Base-by-base conservation (phyloP, 2,113 vertebrate genomes). In the Dasyprocta punctata region DNA sequence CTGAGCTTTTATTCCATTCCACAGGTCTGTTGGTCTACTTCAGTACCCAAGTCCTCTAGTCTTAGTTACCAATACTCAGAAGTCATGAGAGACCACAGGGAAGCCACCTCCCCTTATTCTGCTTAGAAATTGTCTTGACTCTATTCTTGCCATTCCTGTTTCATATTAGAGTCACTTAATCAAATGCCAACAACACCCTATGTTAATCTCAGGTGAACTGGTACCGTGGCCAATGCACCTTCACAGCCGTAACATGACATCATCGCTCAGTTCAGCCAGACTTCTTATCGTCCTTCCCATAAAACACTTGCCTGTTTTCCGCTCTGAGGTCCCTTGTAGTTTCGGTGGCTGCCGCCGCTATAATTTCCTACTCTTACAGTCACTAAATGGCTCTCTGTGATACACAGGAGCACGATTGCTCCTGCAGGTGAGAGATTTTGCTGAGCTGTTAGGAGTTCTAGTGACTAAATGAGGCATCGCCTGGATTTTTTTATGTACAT, bases 371-470 rank as follows among this genome's bases (percentile, higher is more conserved):
- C 65, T 92, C 33, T 86, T 73, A 69, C 9, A 92, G 91, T 65
- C 92, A 84, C 73, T 86, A 86, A 44, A n/a, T 67, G 58, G n/a
- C 89, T 94, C 38, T 95, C 92, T 49, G 36, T 61, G 56, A 83
- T 22, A 14, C 61, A n/a, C 28, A 88, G 41, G 67, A 90, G 60
- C 19, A 38, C 86, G 92, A 44, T 5, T 85, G 38, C 84, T 92
- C 85, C 44, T 58, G 7, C 58, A 81, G 16, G 5, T 87, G 58
- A 88, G 41, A 90, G 30, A 14, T 26, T 75, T 61, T 60, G 44
- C 33, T 78, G 63, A 77, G 38, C 73, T 95, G 69, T 73, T 49
- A 61, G 90, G 36, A 94, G 20, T 69, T n/a, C n/a, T 78, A 38
- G 11, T 52, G 41, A 89, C 73, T 92, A 86, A 73, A 82, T 13